A percentile compares a stretch with the other conserved stretches of the same genome.
Conservation (phyloP, 2,888 invertebrate genomes). For the Lithophane socia region DNA sequence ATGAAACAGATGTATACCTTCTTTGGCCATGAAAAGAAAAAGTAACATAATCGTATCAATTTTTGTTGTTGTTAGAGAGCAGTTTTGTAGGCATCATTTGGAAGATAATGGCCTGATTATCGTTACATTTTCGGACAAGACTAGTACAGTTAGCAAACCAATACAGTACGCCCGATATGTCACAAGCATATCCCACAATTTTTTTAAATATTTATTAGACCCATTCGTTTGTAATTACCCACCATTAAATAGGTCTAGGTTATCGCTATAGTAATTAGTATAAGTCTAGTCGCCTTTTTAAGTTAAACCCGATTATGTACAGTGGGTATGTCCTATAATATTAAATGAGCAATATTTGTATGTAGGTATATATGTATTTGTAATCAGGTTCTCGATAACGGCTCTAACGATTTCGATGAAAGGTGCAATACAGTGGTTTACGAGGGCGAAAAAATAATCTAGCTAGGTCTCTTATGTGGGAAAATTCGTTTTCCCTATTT, state of each 20-base stretch:
- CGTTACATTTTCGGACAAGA: not conserved
- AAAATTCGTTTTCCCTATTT: too few species aligned
- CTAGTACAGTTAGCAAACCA: not conserved
- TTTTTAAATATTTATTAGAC: not conserved
- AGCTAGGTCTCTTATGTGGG: too few species aligned
- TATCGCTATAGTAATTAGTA: not conserved
- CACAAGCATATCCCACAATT: too few species aligned
- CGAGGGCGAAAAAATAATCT: too few species aligned
- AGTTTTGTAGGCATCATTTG: constrained; percentile 3
- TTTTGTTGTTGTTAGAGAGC: constrained; percentile 5
- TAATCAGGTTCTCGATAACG: too few species aligned
- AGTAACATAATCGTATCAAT: constrained; percentile 28
- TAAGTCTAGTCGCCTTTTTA: not conserved
- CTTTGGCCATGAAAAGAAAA: constrained; percentile 28
- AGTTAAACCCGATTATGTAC: not conserved
- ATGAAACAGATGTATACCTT: constrained; percentile 42
- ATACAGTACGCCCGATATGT: not conserved
- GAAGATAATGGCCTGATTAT: not conserved
- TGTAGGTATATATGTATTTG: too few species aligned
- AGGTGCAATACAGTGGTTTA: too few species aligned
- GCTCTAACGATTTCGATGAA: too few species aligned
- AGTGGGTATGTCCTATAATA: not conserved
- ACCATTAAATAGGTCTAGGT: not conserved
- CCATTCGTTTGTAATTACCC: not conserved
- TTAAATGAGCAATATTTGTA: too few species aligned